These are phyloP conservation scores for Heptranchias perlo DNA, from an alignment of 2,113 vertebrate species.

Conservation along the genomic window DNA sequence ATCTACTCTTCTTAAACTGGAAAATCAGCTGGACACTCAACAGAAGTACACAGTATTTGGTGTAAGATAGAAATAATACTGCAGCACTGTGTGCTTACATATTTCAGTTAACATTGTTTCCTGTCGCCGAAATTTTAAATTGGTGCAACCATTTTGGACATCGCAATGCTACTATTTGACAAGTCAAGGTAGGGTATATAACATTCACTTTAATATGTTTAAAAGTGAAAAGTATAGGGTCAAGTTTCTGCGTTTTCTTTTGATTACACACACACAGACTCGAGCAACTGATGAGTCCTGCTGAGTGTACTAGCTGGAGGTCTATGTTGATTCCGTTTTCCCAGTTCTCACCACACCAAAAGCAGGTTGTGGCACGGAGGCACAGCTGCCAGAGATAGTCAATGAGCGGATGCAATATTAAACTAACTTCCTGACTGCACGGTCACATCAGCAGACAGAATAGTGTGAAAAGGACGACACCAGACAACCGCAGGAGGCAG, in stretches of 20 bases:
- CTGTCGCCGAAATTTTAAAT: not conserved
- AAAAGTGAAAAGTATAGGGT: not conserved
- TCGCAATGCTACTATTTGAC: not conserved
- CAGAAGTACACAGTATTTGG: not conserved
- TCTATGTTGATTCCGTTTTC: slow-evolving; percentile 41
- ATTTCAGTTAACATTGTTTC: slow-evolving; percentile 9
- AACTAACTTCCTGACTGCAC: slow-evolving; percentile 46
- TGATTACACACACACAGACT: not conserved
- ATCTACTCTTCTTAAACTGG: not conserved
- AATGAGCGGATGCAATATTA: slow-evolving; percentile 44
- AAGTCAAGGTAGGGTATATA: not conserved
- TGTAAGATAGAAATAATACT: not conserved
- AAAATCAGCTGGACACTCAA: not conserved
- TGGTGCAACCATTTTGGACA: not conserved
- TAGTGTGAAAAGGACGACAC: slow-evolving; percentile 50
- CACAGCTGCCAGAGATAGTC: slow-evolving; percentile 37
- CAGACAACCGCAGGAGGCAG: slow-evolving; percentile 46
- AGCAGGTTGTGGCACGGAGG: slow-evolving; percentile 39
- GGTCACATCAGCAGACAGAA: slow-evolving; percentile 47
- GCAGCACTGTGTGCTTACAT: not conserved
- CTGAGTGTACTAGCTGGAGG: not conserved
- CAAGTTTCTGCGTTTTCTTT: not conserved
- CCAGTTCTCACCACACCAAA: slow-evolving; percentile 38
- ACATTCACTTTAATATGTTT: not conserved
- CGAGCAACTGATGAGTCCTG: not conserved